Evolutionary conservation across 92 coral and sea anemone genomes (phyloP).

Genomic region (Siderastrea siderea): DNA sequence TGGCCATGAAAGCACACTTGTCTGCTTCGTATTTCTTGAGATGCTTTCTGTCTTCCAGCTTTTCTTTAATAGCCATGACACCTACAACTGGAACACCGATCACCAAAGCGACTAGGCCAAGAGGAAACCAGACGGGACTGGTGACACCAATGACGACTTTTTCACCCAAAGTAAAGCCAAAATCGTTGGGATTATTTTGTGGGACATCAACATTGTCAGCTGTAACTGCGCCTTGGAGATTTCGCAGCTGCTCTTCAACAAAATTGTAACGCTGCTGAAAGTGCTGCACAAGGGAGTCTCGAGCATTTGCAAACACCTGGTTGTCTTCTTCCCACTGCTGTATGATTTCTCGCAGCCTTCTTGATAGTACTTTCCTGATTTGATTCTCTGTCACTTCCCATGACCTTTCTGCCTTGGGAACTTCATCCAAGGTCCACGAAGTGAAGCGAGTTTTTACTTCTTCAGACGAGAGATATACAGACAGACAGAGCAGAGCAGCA

Average conservation of each 20-base stretch:
- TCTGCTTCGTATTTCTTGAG: conserved; percentile 27
- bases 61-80: conserved; percentile 33
- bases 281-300: conserved; percentile 18
- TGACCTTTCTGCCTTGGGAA: conserved; percentile 20
- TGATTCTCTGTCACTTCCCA: conserved; percentile 27
- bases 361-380: conserved; percentile 14
- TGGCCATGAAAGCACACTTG: conserved; percentile 39
- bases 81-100: conserved; percentile 56
- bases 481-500: not conserved
- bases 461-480: conserved; percentile 9
- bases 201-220: not conserved
- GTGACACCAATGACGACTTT: conserved; percentile 45
- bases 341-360: conserved; percentile 33
- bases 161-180: not conserved
- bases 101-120: conserved; percentile 45
- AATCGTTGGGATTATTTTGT: too few relatives aligned
- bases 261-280: conserved; percentile 24
- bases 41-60: conserved; percentile 21
- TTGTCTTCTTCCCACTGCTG: conserved; percentile 57
- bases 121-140: conserved; percentile 72
- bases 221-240: conserved; percentile 1
- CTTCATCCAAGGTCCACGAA: conserved; percentile 47
- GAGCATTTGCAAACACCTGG: conserved; percentile 38
- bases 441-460: conserved; percentile 15
- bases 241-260: conserved; percentile 35